These are phyloP conservation scores for Grammomys surdaster DNA, from an alignment of 2,113 vertebrate genomes.

Conservation along the genomic window DNA sequence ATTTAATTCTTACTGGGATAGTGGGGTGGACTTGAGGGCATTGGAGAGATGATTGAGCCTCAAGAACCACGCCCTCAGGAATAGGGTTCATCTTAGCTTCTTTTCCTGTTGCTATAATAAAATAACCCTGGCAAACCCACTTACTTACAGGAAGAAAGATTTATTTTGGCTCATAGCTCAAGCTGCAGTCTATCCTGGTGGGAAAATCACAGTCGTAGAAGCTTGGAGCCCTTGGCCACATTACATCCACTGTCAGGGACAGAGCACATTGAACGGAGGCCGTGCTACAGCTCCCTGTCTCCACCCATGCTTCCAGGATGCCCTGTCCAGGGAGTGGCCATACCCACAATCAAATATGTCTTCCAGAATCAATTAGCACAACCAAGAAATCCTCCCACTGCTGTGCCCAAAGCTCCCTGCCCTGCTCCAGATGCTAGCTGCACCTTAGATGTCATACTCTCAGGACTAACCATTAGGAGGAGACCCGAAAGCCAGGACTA, in stretches of 20 bases:
- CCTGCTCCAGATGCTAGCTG: neutral
- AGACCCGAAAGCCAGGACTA: neutral
- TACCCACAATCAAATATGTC: neutral
- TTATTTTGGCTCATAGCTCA: neutral
- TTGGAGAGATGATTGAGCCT: neutral
- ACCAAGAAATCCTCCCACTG: neutral
- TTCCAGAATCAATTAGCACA: neutral
- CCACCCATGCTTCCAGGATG: neutral
- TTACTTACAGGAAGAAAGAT: neutral
- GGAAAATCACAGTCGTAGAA: neutral
- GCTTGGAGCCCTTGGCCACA: neutral
- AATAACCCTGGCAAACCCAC: neutral
- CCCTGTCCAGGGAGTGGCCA: neutral
- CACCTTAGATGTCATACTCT: neutral
- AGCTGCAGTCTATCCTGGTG: neutral
- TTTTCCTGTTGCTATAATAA: neutral
- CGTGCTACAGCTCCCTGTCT: neutral
- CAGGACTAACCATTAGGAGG: no score
- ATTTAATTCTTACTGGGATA: neutral
- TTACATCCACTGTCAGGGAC: neutral
- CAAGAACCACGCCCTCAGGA: no score
- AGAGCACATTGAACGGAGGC: accelerated
- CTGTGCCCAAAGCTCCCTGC: neutral
- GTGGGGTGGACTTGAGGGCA: neutral
- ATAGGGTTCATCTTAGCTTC: no score